phyloP scores from a whole-genome alignment of 2,888 invertebrate species.

The Troglohyphantes excavatus region DNA sequence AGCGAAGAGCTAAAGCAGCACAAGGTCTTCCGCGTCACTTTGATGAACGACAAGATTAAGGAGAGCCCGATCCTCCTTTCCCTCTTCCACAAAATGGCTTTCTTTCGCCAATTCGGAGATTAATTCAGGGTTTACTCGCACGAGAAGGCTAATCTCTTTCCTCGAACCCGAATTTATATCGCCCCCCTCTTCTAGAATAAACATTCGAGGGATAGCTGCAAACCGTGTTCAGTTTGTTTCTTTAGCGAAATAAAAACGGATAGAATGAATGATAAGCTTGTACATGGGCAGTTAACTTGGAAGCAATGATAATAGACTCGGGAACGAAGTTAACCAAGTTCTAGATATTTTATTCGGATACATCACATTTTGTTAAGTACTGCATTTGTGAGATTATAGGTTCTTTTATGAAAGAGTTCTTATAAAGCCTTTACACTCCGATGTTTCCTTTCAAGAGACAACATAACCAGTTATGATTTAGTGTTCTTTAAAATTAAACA shows the following conservation, averaged over 20 bases:
- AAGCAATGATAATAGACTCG: too few relatives aligned
- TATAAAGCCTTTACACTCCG: too few relatives aligned
- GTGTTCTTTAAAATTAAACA: too few relatives aligned
- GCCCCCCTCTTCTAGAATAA: constrained; percentile 1
- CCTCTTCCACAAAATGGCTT: background rate
- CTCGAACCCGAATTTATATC: constrained; percentile 25
- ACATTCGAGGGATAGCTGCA: constrained; percentile 17
- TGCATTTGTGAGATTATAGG: too few relatives aligned
- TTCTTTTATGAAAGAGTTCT: too few relatives aligned
- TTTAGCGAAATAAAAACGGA: background rate
- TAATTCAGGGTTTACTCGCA: constrained; percentile 51
- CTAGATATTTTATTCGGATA: too few relatives aligned
- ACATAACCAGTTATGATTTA: too few relatives aligned
- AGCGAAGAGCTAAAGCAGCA: constrained; percentile 32
- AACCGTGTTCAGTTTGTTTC: background rate
- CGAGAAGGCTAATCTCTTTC: constrained; percentile 26
- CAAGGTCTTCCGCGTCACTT: constrained; percentile 14
- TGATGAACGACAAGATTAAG: constrained; percentile 48
- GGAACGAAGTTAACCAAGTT: too few relatives aligned
- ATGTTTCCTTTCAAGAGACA: too few relatives aligned
- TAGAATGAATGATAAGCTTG: background rate
- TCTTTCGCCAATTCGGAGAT: constrained; percentile 24
- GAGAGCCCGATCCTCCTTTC: background rate
- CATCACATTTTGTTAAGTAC: too few relatives aligned
- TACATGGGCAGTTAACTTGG: too few relatives aligned